Evolutionary conservation across 2,113 vertebrate species (phyloP).

Genomic region (Orycteropus afer): DNA sequence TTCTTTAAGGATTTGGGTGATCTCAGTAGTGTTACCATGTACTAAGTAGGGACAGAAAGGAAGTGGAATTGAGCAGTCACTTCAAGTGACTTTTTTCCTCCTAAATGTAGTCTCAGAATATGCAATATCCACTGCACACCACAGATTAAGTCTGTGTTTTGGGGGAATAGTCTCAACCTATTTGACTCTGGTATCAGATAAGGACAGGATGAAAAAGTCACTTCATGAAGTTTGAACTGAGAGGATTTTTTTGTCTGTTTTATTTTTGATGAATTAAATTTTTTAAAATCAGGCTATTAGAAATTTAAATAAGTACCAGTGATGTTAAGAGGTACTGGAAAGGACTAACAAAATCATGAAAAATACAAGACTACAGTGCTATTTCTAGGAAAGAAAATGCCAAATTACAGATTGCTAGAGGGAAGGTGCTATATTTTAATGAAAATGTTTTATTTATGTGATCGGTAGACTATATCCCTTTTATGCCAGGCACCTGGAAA

Average conservation of each 20-base stretch:
- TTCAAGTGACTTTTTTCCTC: background rate
- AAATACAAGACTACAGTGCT: background rate
- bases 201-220: background rate
- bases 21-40: background rate
- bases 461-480: background rate
- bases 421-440: background rate
- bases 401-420: background rate
- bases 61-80: background rate
- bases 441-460: conserved; percentile 30
- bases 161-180: background rate
- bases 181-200: background rate
- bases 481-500: conserved; percentile 44
- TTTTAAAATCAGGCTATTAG: background rate
- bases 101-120: background rate
- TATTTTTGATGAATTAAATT: background rate
- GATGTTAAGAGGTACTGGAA: background rate
- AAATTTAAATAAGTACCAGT: background rate
- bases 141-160: background rate
- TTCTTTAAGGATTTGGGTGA: background rate
- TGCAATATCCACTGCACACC: background rate
- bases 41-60: background rate
- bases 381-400: background rate
- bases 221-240: background rate
- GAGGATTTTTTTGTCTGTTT: background rate
- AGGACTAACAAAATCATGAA: background rate